phyloP scores from a whole-genome alignment of 2,113 vertebrate species.

The Bettongia penicillata region DNA sequence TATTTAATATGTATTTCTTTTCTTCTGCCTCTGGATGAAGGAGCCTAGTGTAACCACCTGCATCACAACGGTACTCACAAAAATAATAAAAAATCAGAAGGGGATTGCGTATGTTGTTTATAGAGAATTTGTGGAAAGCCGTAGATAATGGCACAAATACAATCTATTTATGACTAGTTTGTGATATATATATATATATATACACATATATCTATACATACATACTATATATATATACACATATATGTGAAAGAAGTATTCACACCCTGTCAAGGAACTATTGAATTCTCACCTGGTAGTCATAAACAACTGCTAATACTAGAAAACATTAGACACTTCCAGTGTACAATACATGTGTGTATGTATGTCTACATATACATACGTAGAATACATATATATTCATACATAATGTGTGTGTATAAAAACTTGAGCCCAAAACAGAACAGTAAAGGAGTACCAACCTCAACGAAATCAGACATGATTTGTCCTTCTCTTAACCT shows the following conservation, averaged over 20 bases:
- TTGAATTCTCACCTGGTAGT: not conserved
- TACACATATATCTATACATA: too few species aligned
- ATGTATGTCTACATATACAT: too few species aligned
- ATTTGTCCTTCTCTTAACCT: not conserved
- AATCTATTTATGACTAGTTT: not conserved
- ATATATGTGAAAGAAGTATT: not conserved
- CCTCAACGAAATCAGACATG: not conserved
- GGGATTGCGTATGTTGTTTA: not conserved
- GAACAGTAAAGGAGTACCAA: not conserved
- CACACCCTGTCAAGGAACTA: not conserved
- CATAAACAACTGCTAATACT: not conserved
- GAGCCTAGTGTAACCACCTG: not conserved
- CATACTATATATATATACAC: too few species aligned
- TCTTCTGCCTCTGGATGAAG: not conserved
- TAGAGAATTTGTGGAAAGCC: not conserved
- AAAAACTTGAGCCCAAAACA: not conserved
- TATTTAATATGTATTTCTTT: not conserved
- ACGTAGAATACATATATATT: too few species aligned
- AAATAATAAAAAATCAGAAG: not conserved
- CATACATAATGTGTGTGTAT: not conserved
- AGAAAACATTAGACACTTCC: not conserved
- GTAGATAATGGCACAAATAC: not conserved
- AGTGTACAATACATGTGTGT: not conserved
- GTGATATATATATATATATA: not conserved
- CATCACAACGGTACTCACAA: not conserved